These are phyloP conservation scores for Suricata suricatta DNA, from an alignment of 2,113 vertebrate genomes.

Conservation along the genomic window DNA sequence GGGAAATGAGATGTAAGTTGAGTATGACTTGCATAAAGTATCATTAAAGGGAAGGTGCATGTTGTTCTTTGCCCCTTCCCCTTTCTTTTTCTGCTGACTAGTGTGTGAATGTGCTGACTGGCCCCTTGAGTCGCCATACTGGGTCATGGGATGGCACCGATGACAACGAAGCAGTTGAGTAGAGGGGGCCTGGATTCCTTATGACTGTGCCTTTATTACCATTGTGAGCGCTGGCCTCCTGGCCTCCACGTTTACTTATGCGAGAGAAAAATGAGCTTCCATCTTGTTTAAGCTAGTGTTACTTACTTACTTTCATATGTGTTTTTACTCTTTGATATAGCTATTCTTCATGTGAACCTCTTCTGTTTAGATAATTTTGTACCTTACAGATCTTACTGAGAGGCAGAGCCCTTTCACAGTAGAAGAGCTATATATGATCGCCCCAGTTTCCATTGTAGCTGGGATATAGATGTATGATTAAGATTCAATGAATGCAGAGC, in stretches of 20 bases:
- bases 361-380: slow-evolving; percentile 19
- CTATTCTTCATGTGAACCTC: not conserved
- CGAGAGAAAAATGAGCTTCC: not conserved
- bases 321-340: not conserved
- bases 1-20: not conserved
- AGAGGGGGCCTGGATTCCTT: not conserved
- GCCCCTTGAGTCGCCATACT: not conserved
- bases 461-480: not conserved
- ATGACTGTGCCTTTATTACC: not conserved
- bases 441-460: not conserved
- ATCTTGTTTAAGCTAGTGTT: not conserved
- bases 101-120: not conserved
- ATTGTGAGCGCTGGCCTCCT: not conserved
- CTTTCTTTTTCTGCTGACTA: not conserved
- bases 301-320: not conserved
- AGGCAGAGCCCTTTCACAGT: not conserved
- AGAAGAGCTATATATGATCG: not conserved
- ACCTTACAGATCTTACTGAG: not conserved
- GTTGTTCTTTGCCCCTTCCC: not conserved
- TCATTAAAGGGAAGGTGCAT: not conserved
- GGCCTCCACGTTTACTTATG: not conserved
- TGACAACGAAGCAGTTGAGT: not conserved
- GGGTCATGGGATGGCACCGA: not conserved
- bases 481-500: not conserved
- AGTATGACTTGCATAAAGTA: not conserved